phyloP scores from a whole-genome alignment of 2,797 vertebrate genomes.

The Characodon lateralis region DNA sequence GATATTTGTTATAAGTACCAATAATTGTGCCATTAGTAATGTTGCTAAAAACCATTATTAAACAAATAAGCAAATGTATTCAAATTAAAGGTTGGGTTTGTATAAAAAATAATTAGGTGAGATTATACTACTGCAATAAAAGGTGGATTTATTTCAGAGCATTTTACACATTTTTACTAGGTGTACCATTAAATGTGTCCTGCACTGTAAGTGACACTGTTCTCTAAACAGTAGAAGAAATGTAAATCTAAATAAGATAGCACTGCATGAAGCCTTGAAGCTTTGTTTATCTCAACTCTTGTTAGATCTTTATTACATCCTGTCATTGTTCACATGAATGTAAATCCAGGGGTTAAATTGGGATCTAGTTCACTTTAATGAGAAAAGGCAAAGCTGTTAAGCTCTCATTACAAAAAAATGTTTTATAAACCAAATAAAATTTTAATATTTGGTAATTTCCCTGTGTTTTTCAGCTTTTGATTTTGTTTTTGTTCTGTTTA shows the following conservation, averaged over 20 bases:
- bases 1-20: neutral
- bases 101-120: neutral
- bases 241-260: constrained; percentile 74
- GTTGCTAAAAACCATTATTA: neutral
- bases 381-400: constrained; percentile 36
- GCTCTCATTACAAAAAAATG: constrained; percentile 33
- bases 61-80: neutral
- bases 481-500: constrained; percentile 30
- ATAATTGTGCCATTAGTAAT: neutral
- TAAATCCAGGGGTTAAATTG: constrained; percentile 76
- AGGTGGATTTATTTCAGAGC: neutral
- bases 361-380: constrained; percentile 47
- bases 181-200: neutral
- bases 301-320: constrained; percentile 55
- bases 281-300: constrained; percentile 60
- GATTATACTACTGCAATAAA: neutral
- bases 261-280: constrained; percentile 78
- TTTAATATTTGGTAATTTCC: constrained; percentile 60
- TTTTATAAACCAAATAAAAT: constrained; percentile 76
- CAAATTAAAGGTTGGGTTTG: neutral
- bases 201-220: constrained; percentile 31
- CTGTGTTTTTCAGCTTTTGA: constrained; percentile 55
- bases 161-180: neutral
- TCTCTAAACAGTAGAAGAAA: constrained; percentile 53
- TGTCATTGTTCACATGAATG: constrained; percentile 72